Percentiles rank a stretch among this genome's conserved stretches.
phyloP scores from a whole-genome alignment of 2,113 vertebrate genomes.

The Hiodon alosoides region DNA sequence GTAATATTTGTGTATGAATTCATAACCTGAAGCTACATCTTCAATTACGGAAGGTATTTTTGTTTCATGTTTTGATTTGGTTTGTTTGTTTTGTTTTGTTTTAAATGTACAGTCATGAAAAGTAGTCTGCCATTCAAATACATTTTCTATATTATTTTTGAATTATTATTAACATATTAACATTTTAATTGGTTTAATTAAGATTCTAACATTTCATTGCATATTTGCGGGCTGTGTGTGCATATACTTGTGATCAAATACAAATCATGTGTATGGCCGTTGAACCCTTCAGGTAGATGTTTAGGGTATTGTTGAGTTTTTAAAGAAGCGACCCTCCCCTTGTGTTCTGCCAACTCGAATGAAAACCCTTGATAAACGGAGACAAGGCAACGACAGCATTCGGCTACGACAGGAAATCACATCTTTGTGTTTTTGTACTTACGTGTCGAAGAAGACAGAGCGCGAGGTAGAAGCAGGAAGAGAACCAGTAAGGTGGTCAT shows the following conservation, averaged over 20 bases:
- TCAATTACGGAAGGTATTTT: no score
- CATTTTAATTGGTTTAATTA: no score
- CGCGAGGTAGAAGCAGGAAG: constrained; percentile 43
- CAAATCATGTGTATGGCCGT: not conserved
- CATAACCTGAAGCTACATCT: no score
- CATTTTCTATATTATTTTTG: no score
- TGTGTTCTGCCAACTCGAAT: not conserved
- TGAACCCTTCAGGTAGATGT: constrained; percentile 15
- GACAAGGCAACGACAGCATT: constrained; percentile 8
- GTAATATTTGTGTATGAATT: no score
- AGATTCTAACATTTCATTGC: no score
- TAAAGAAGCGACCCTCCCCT: constrained; percentile 9
- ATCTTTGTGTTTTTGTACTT: constrained; percentile 40
- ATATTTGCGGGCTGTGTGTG: not conserved
- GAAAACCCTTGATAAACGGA: constrained; percentile 3
- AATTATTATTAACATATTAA: no score
- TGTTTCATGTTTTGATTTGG: no score
- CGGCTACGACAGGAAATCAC: constrained; percentile 1
- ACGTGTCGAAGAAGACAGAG: constrained; percentile 48
- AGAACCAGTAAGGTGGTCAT: constrained; percentile 42
- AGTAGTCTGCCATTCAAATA: no score
- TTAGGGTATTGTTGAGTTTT: constrained; percentile 2
- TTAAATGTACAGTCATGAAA: no score
- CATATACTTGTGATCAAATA: constrained; percentile 10
- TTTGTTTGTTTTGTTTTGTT: no score